Conservation (phyloP, 2,113 vertebrate species). For the Macroglossus sobrinus region DNA sequence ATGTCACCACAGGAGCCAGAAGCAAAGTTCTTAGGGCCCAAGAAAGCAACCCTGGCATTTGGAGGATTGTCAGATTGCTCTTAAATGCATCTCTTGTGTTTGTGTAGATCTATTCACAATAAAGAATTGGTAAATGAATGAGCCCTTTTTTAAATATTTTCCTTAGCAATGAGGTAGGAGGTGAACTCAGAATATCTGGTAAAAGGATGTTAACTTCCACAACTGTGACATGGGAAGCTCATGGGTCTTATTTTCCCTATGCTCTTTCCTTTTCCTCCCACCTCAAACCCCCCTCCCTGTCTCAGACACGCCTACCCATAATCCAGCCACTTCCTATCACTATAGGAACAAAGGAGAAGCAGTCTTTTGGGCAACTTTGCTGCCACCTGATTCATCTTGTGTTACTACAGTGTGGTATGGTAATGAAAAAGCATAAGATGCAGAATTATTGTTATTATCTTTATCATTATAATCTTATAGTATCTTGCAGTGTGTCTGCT, state of each 20-base stretch:
- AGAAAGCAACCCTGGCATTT: slow-evolving; percentile 14
- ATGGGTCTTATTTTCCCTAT: neutral
- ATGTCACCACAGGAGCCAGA: neutral
- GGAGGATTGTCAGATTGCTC: neutral
- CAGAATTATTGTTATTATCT: slow-evolving; percentile 7
- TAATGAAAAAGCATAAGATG: neutral
- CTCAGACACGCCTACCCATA: neutral
- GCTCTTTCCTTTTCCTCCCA: neutral
- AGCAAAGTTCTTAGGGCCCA: neutral
- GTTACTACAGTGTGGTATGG: neutral
- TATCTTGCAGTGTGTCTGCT: slow-evolving; percentile 7
- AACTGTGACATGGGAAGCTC: neutral
- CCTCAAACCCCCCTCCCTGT: neutral
- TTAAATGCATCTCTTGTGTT: slow-evolving; percentile 6
- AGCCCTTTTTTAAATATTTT: neutral
- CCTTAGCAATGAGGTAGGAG: neutral
- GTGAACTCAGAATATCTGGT: neutral
- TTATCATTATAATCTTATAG: neutral
- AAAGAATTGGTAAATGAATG: neutral
- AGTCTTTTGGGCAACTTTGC: neutral
- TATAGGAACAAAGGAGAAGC: neutral
- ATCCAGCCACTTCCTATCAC: neutral
- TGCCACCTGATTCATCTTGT: neutral
- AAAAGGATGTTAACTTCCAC: neutral
- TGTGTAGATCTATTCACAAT: neutral